Base-by-base conservation (phyloP, 2,113 vertebrate species). In the Hydropotes inermis region DNA sequence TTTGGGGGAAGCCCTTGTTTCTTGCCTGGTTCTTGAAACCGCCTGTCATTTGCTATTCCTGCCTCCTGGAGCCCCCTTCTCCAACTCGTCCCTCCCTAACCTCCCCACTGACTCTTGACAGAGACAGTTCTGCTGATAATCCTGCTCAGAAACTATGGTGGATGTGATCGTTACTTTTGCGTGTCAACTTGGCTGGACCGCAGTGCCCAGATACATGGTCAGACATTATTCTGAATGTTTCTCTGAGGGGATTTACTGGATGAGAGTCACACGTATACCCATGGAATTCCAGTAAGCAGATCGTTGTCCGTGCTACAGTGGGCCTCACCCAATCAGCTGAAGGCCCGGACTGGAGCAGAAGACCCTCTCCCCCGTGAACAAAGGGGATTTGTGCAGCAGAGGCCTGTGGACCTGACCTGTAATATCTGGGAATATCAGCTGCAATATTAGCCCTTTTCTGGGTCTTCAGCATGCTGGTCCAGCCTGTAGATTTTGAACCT, bases 41-140 rank as follows among this genome's bases (percentile, higher is more conserved):
- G 33, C 55, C 54, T 90, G 52, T 87, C 47, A 9, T 0, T 43
- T 55, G 64, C 25, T 61, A 45, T 81, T 43, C 57, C n/a, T 43
- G 54, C 27, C 28, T 79, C 67, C 55, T 4, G 0, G 13, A 3
- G 36, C 52, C n/a, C 3, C 23, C 11, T 91, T 86, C 28, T 27
- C 27, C 2, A 2, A 2, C 7, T 15, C 30, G 36, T 25, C 7
- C 23, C 70, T 11, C 16, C 2, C 1, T 23, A 9, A 57, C 17
- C 70, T 55, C 55, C 43, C 52, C 43, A 12, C 47, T 3, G 4
- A 92, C 43, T 78, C 25, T 89, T 78, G 27, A 17, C 64, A 33
- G 23, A 81, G 83, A 60, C 36, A 28, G 8, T 95, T 45, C 30
- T 91, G n/a, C 45, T 50, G 33, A 30, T 11, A 45, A 14, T 82